Percentiles rank a stretch among this genome's conserved stretches.
Evolutionary conservation across 2,797 vertebrate genomes (phyloP).

Genomic region (Erpetoichthys calabaricus): DNA sequence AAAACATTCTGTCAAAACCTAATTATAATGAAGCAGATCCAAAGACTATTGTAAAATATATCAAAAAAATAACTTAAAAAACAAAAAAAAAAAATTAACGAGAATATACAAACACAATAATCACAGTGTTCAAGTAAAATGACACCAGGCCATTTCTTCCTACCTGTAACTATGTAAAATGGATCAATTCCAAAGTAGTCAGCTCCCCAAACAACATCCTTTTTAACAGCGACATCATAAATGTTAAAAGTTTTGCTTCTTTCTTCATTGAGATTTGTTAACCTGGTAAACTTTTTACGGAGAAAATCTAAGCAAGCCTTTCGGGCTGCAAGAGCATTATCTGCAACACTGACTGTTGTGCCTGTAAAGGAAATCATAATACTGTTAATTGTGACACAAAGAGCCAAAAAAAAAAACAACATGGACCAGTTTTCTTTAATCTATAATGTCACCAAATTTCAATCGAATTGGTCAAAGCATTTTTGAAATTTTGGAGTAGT

Average conservation of each 20-base stretch:
- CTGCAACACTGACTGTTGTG: conserved; percentile 61
- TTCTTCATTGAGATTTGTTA: conserved; percentile 52
- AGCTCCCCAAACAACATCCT: conserved; percentile 64
- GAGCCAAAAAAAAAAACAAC: no score
- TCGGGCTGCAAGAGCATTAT: conserved; percentile 50
- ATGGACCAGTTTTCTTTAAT: no score
- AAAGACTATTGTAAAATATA: no score
- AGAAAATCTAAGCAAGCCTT: conserved; percentile 69
- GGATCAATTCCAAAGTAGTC: conserved; percentile 78
- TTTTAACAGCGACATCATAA: conserved; percentile 56
- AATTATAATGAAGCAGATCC: no score
- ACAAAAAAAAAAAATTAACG: no score
- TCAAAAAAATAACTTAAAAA: no score
- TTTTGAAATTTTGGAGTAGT: no score
- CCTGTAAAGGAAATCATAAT: conserved; percentile 39
- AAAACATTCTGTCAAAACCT: no score
- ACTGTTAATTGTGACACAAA: not conserved
- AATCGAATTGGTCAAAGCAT: no score
- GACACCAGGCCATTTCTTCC: conserved; percentile 14
- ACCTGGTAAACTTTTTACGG: conserved; percentile 47
- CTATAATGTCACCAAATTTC: no score
- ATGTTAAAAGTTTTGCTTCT: conserved; percentile 63
- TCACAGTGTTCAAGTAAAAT: no score
- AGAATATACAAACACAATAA: no score
- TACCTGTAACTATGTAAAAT: conserved; percentile 82